A percentile compares a stretch with the other conserved stretches of the same genome.
Conservation (phyloP, 2,888 invertebrate genomes). For the Ochropleura plecta region DNA sequence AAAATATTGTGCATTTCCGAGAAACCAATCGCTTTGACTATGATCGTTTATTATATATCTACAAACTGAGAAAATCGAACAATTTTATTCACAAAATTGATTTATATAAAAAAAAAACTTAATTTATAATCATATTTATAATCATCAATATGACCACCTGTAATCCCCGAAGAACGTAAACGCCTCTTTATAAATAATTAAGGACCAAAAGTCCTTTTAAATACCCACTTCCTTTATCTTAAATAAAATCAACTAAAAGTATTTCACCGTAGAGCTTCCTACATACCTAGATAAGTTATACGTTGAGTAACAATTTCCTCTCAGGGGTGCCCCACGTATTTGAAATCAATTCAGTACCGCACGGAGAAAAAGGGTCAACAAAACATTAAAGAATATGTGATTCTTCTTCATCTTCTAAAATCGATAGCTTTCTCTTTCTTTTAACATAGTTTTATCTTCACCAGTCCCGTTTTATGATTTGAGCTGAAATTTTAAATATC, state of each 20-base stretch:
- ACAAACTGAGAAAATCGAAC: background rate
- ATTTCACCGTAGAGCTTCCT: background rate
- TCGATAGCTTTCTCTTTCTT: background rate
- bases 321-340: slow-evolving; percentile 37
- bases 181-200: background rate
- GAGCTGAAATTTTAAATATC: too few relatives aligned
- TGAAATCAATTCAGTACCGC: slow-evolving; percentile 45
- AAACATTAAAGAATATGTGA: slow-evolving; percentile 10
- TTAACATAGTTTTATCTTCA: too few relatives aligned
- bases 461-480: too few relatives aligned
- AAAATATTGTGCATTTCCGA: background rate
- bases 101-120: too few relatives aligned
- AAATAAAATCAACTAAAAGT: slow-evolving; percentile 1
- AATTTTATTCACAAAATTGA: background rate
- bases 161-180: background rate
- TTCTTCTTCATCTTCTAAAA: slow-evolving; percentile 14
- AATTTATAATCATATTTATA: too few relatives aligned
- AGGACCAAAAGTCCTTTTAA: background rate
- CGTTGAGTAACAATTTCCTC: slow-evolving; percentile 27
- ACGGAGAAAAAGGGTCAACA: slow-evolving; percentile 38
- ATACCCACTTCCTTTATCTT: background rate
- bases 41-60: background rate
- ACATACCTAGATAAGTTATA: slow-evolving; percentile 7
- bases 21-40: background rate
- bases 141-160: too few relatives aligned